phyloP scores from a whole-genome alignment of 2,113 vertebrate genomes.

The Prochilodus magdalenae region DNA sequence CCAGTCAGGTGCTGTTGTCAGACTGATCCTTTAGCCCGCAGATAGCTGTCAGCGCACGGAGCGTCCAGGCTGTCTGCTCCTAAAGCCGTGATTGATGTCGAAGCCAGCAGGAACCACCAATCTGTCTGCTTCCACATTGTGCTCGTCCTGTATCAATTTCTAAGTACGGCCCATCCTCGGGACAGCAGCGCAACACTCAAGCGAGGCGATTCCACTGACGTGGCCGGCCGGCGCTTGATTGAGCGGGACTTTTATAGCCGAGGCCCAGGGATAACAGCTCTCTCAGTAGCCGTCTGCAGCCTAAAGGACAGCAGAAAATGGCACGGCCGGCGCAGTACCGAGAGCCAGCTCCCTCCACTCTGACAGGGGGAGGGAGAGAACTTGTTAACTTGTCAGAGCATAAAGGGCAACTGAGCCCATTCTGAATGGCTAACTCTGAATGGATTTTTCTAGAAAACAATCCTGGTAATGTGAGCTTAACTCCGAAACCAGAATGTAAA shows the following conservation, averaged over 20 bases:
- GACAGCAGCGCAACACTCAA: conserved; percentile 44
- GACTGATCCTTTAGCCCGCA: conserved; percentile 53
- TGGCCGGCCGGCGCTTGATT: conserved; percentile 46
- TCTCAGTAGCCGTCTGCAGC: conserved; percentile 56
- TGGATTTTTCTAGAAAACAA: conserved; percentile 40
- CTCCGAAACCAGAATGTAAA: background rate
- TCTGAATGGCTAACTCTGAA: conserved; percentile 37
- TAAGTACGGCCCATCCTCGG: conserved; percentile 39
- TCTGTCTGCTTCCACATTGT: conserved; percentile 49
- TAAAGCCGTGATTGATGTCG: conserved; percentile 51
- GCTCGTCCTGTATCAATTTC: conserved; percentile 47
- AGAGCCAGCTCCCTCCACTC: conserved; percentile 19
- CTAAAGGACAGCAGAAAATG: conserved; percentile 60
- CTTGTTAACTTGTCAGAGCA: conserved; percentile 56
- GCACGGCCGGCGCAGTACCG: conserved; percentile 45
- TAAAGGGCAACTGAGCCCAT: conserved; percentile 53
- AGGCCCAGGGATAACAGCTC: conserved; percentile 55
- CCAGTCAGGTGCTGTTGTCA: conserved; percentile 56
- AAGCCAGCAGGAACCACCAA: conserved; percentile 41
- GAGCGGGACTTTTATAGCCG: conserved; percentile 54
- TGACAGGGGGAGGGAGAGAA: conserved; percentile 43
- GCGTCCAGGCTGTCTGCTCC: conserved; percentile 29
- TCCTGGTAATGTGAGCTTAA: conserved; percentile 10
- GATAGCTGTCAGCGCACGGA: conserved; percentile 52
- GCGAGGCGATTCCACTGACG: conserved; percentile 32